phyloP scores from a whole-genome alignment of 2,113 vertebrate species.

The Pollimyrus isidori region DNA sequence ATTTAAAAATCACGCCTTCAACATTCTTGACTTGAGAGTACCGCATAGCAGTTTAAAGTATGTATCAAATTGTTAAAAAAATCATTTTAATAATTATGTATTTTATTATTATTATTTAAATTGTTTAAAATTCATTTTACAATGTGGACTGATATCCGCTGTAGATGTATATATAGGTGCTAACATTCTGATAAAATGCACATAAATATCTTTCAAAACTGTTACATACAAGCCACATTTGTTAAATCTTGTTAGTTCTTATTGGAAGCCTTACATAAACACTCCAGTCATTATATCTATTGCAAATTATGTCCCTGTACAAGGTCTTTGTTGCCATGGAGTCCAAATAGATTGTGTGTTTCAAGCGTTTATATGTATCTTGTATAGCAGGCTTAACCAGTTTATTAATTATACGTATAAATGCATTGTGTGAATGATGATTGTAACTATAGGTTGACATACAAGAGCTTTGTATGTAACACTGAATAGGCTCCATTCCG shows the following conservation, averaged over 20 bases:
- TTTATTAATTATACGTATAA: not conserved
- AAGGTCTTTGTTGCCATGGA: not conserved
- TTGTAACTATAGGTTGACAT: not conserved
- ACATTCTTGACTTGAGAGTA: slow-evolving; percentile 1
- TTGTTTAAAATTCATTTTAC: not conserved
- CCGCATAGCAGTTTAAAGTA: not conserved
- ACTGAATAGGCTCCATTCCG: not conserved
- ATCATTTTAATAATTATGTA: not conserved
- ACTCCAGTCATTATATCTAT: not conserved
- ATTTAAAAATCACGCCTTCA: not conserved
- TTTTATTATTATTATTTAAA: too few relatives aligned
- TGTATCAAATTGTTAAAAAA: not conserved
- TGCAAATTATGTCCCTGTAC: not conserved
- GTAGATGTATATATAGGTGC: not conserved
- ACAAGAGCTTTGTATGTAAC: not conserved
- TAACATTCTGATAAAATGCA: not conserved
- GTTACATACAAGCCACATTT: not conserved
- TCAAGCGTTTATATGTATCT: not conserved
- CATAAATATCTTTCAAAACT: not conserved
- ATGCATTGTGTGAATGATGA: not conserved
- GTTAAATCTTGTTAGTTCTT: not conserved
- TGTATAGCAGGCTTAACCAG: not conserved
- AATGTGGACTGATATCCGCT: not conserved
- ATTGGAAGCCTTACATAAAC: not conserved
- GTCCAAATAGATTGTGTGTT: not conserved